Conservation (phyloP, 2,113 vertebrate species). For the Pseudolaguvia tuberculata region DNA sequence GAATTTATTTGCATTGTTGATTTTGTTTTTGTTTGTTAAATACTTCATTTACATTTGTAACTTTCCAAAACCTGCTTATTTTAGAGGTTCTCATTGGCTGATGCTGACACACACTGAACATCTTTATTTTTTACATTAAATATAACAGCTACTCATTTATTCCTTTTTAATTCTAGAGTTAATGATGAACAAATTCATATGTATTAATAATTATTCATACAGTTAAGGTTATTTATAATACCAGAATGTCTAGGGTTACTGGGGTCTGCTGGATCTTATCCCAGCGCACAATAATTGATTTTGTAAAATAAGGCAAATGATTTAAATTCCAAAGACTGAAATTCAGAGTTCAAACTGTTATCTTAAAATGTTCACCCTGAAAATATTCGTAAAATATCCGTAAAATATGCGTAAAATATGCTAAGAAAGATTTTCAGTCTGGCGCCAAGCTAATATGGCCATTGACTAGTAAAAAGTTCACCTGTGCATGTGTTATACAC, state of each 20-base stretch:
- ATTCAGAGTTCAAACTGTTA: no score
- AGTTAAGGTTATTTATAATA: no score
- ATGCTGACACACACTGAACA: neutral
- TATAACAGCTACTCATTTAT: neutral
- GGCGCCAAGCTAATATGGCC: neutral
- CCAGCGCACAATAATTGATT: no score
- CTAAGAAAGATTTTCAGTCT: neutral
- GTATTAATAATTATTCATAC: no score
- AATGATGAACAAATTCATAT: neutral
- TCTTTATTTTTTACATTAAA: neutral
- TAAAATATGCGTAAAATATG: neutral
- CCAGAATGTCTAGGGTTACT: no score
- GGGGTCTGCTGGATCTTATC: no score
- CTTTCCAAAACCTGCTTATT: neutral
- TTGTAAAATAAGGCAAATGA: no score
- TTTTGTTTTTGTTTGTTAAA: neutral
- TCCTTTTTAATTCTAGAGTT: neutral
- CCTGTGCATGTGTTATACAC: conserved; percentile 4
- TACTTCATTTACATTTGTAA: neutral
- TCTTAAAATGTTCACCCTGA: no score
- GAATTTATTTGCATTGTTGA: neutral
- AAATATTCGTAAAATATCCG: no score
- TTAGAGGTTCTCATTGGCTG: neutral
- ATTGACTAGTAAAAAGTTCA: neutral
- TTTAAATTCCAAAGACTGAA: no score